Evolutionary conservation across 1,140 invertebrate species (phyloP).

Genomic region (Idris sp.): DNA sequence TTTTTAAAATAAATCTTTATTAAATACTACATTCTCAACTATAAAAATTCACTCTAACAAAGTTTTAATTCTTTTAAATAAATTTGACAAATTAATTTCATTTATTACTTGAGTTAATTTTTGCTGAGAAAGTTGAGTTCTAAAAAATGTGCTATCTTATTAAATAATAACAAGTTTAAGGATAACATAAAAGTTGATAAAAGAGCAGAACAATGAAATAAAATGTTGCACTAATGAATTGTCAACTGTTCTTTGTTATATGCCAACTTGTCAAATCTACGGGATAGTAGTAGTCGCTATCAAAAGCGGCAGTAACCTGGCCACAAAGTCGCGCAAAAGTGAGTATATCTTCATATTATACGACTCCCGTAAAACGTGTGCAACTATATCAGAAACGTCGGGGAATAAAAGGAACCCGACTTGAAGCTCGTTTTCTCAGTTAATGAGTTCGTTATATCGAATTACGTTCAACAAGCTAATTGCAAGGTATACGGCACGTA

Average conservation of each 20-base stretch:
- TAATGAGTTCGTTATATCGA: conserved; percentile 59
- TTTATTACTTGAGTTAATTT: too few relatives aligned
- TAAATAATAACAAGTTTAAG: too few relatives aligned
- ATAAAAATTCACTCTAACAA: too few relatives aligned
- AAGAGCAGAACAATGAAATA: too few relatives aligned
- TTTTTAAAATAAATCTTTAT: too few relatives aligned
- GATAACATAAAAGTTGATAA: too few relatives aligned
- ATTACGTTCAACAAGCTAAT: conserved; percentile 61
- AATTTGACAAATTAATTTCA: too few relatives aligned
- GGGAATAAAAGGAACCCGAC: conserved; percentile 20
- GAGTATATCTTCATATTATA: conserved; percentile 33
- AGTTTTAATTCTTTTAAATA: too few relatives aligned
- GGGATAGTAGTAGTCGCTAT: conserved; percentile 8
- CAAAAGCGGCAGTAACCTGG: conserved; percentile 15
- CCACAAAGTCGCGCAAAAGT: conserved; percentile 29
- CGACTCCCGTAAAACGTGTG: conserved; percentile 30
- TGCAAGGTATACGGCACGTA: conserved; percentile 36
- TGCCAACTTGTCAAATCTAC: not conserved
- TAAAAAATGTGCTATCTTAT: too few relatives aligned
- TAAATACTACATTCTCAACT: too few relatives aligned
- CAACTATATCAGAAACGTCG: conserved; percentile 20
- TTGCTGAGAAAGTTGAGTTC: too few relatives aligned
- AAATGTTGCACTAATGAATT: conserved; percentile 6
- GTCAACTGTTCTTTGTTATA: conserved; percentile 13
- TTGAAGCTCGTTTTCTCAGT: conserved; percentile 29